Evolutionary conservation across 2,888 invertebrate genomes (phyloP).

Genomic region (Cosmia trapezina): DNA sequence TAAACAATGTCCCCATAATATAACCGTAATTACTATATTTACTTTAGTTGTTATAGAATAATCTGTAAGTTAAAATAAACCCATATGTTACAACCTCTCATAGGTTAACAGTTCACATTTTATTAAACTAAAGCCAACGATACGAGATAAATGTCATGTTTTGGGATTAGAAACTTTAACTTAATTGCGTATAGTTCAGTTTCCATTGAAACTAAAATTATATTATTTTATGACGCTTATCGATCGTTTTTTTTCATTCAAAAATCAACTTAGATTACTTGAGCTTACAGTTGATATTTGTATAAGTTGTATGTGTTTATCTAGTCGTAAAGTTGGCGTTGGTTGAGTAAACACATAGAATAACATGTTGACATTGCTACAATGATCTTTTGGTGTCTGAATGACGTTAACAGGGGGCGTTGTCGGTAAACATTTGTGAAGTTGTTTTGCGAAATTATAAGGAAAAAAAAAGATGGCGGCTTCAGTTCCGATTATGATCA

Average conservation of each 20-base stretch:
- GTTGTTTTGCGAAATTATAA: neutral
- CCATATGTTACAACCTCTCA: neutral
- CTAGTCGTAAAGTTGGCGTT: too few species aligned
- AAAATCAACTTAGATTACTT: too few species aligned
- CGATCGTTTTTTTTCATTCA: too few species aligned
- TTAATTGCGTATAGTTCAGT: too few species aligned
- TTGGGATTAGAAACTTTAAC: too few species aligned
- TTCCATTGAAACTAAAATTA: too few species aligned
- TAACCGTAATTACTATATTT: neutral
- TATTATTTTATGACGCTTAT: too few species aligned
- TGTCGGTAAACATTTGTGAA: neutral
- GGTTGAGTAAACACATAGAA: conserved; percentile 1
- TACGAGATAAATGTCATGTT: too few species aligned
- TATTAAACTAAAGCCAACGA: neutral
- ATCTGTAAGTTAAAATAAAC: neutral
- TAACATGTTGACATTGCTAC: neutral
- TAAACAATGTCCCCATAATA: neutral
- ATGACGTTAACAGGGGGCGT: neutral
- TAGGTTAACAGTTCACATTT: neutral
- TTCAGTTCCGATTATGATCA: neutral
- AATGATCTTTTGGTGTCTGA: neutral
- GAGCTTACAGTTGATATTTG: too few species aligned
- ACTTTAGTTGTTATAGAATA: neutral
- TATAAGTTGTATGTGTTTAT: too few species aligned
- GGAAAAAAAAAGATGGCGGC: neutral